phyloP scores from a whole-genome alignment of 2,888 invertebrate genomes.

The Perizoma affinitatum region DNA sequence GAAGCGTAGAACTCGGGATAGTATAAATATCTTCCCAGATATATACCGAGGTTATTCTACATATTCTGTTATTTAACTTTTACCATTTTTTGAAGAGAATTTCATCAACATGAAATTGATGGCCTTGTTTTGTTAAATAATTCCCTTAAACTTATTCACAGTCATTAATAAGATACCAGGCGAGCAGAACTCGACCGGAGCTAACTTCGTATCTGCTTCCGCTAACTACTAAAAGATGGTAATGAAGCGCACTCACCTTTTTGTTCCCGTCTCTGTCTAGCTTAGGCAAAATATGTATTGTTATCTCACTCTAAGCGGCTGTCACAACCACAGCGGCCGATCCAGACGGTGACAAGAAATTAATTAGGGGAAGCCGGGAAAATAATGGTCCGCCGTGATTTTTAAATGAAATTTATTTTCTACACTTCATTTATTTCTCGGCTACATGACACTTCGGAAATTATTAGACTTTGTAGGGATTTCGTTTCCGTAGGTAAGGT shows the following conservation, averaged over 20 bases:
- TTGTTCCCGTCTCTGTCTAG: constrained; percentile 52
- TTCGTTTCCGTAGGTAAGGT: constrained; percentile 62
- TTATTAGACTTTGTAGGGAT: constrained; percentile 74
- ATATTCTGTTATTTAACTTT: no score
- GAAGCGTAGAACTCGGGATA: no score
- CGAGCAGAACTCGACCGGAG: constrained; percentile 67
- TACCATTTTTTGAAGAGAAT: no score
- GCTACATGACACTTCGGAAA: constrained; percentile 82
- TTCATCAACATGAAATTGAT: not conserved
- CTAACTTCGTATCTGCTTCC: constrained; percentile 75
- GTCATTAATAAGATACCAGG: constrained; percentile 76
- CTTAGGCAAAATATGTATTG: constrained; percentile 30
- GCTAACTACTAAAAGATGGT: constrained; percentile 80
- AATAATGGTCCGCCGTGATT: constrained; percentile 82
- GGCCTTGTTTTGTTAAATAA: constrained; percentile 31
- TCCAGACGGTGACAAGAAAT: constrained; percentile 82
- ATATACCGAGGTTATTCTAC: no score
- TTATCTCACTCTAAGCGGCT: constrained; percentile 61
- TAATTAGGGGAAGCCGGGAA: constrained; percentile 81
- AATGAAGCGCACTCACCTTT: constrained; percentile 79
- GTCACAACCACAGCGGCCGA: constrained; percentile 77
- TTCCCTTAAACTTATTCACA: constrained; percentile 46
- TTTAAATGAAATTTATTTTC: constrained; percentile 83
- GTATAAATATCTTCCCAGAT: no score
- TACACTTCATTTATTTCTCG: constrained; percentile 81